Base-by-base conservation (phyloP, 1,140 invertebrate species). In the Littorina saxatilis region DNA sequence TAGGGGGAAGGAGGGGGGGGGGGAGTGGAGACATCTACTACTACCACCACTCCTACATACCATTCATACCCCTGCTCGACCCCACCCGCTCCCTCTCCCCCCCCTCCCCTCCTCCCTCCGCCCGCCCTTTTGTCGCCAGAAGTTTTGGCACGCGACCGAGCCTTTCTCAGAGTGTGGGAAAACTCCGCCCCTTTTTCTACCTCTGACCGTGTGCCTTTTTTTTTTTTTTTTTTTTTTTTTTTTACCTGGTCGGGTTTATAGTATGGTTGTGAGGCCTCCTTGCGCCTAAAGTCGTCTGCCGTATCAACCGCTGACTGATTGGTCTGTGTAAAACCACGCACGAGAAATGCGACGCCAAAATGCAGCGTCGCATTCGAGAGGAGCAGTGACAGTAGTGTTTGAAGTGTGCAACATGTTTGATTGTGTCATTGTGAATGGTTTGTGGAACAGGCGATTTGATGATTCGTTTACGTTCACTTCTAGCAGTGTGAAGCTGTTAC, bases 181-280 rank as follows among this genome's bases (percentile, higher is more conserved):
- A 76, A 76, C 74, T 50, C 50, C 74, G 74, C 74, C 74, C 74
- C 50, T 52, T 76, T 76, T 75, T 58, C 32, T 58, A 39, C 43
- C 37, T 52, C 27, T 76, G 32, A 23, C 47, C 37, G 23, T 29
- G 29, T n/a, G 4, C 9, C 47, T 55, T 37, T 37, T 32, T n/a
- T n/a, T n/a, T n/a, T n/a, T n/a, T n/a, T n/a, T n/a, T n/a, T n/a
- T n/a, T n/a, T n/a, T n/a, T n/a, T n/a, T n/a, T n/a, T n/a, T n/a
- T n/a, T n/a, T n/a, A n/a, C n/a, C n/a, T n/a, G n/a, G n/a, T n/a
- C n/a, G n/a, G n/a, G n/a, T n/a, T n/a, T n/a, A n/a, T n/a, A n/a
- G n/a, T n/a, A n/a, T 20, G 35, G 29, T 43, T 37, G 74, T n/a
- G 74, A 43, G 37, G 11, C 70, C 20, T 9, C 27, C 23, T 13